Base-by-base conservation (phyloP, 1,140 invertebrate genomes). In the Zaprionus davidi region DNA sequence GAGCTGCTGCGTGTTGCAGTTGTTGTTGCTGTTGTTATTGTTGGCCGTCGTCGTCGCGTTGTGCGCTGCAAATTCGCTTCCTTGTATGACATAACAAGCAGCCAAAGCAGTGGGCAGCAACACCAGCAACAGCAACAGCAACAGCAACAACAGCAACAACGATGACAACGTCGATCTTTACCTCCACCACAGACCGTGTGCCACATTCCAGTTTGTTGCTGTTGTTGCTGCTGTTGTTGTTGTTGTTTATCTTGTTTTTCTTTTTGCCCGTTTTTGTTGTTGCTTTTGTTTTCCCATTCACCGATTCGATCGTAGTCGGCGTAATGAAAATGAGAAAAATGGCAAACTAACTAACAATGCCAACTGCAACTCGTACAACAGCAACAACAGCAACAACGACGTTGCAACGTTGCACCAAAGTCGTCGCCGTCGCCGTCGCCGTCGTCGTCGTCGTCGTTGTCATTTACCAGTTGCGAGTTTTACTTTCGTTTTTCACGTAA, bases 401-500 rank as follows among this genome's bases (percentile, higher is more conserved):
- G 56, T 66, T 82, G 75, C 79, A 74, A 71, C 73, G 78, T 84
- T 84, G 82, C 82, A 78, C 74, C 81, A 80, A 80, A 81, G 82
- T 71, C 76, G 72, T 73, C 53, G 72, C 67, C 76, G 80, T 57
- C 51, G 38, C 62, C n/a, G n/a, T n/a, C n/a, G n/a, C n/a, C n/a
- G 82, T 71, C 76, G 72, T 20, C 51, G 72, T 38, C 13, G 57
- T 56, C 17, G 44, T 49, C 31, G 68, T 62, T 46, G 62, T 65
- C 62, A 55, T 65, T 65, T 66, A 17, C 62, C 38, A 81, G 64
- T 85, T 78, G 81, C 83, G 53, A 81, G 81, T 88, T 88, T 87
- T 87, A 87, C 83, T 87, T 87, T 87, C 84, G 84, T 87, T 87
- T 87, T 87, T 87, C 81, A 87, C 84, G 84, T 87, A 87, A 87